phyloP scores from a whole-genome alignment of 2,888 invertebrate genomes.

The Gastracanthus pulcherrimus region DNA sequence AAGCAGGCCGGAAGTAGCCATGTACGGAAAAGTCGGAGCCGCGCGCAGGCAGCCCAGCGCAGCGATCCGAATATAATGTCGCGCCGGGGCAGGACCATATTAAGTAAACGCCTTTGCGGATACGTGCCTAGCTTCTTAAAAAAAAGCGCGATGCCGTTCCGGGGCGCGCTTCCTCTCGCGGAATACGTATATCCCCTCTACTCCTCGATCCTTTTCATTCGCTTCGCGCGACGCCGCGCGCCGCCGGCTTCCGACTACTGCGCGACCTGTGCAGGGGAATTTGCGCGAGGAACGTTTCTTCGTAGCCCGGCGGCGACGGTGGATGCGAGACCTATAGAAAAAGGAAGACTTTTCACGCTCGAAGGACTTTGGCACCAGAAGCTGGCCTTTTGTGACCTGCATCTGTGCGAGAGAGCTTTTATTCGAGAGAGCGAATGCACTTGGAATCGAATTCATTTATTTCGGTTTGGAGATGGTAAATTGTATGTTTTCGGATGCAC shows the following conservation, averaged over 20 bases:
- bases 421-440: not conserved
- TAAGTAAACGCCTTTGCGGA: constrained; percentile 58
- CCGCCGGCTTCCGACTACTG: too few species aligned
- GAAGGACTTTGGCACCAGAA: constrained; percentile 6
- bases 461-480: too few species aligned
- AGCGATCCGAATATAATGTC: constrained; percentile 66
- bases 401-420: constrained; percentile 14
- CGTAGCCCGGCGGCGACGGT: not conserved
- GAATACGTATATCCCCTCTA: not conserved
- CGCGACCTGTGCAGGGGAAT: constrained; percentile 1
- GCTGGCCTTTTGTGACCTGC: constrained; percentile 23
- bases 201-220: not conserved
- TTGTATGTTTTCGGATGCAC: too few species aligned
- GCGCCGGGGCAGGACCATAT: constrained; percentile 58
- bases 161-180: constrained; percentile 48
- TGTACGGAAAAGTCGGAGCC: constrained; percentile 68
- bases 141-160: constrained; percentile 39
- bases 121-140: constrained; percentile 69
- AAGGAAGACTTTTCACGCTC: constrained; percentile 41
- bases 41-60: constrained; percentile 52
- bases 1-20: constrained; percentile 70
- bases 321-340: too few species aligned
- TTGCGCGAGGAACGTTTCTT: constrained; percentile 10
- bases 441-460: not conserved
- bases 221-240: not conserved